Evolutionary conservation across 2,888 invertebrate genomes (phyloP).

Genomic region (Chorisops tibialis): DNA sequence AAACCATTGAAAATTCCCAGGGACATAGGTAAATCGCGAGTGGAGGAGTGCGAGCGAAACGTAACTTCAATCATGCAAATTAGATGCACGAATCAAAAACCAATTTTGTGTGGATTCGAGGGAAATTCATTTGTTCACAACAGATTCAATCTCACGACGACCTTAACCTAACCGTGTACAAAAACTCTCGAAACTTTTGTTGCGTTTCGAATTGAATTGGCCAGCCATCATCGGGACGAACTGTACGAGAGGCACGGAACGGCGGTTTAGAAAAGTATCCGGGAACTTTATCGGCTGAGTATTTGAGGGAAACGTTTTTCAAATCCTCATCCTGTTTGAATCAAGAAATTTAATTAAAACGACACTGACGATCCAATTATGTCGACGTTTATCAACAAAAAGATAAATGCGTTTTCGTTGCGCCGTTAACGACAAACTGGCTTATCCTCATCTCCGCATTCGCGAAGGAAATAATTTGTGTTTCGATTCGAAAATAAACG

Average conservation of each 20-base stretch:
- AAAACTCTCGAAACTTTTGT: slow-evolving; percentile 13
- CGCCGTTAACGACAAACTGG: neutral
- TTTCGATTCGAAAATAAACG: no score
- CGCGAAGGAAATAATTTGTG: no score
- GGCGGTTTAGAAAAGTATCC: no score
- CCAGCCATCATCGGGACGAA: neutral
- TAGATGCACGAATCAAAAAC: slow-evolving; percentile 24
- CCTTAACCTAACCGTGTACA: slow-evolving; percentile 3
- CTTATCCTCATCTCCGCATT: no score
- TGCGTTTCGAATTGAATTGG: slow-evolving; percentile 11
- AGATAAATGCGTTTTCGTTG: slow-evolving; percentile 21
- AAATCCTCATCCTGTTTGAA: slow-evolving; percentile 1
- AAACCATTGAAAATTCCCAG: no score
- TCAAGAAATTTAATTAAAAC: slow-evolving; percentile 24
- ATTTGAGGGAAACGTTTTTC: no score
- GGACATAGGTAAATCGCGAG: no score
- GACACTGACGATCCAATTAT: slow-evolving; percentile 25
- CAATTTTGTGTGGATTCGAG: slow-evolving; percentile 12
- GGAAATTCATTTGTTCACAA: slow-evolving; percentile 17
- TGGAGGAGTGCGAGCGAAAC: neutral
- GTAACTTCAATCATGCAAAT: slow-evolving; percentile 24
- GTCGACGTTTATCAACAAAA: slow-evolving; percentile 23
- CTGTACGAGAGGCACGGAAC: no score
- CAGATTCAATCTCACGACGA: neutral
- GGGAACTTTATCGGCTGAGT: no score